A percentile compares a stretch with the other conserved stretches of the same genome.
Conservation (phyloP, 2,888 invertebrate species). For the Steinernema scapterisci region DNA sequence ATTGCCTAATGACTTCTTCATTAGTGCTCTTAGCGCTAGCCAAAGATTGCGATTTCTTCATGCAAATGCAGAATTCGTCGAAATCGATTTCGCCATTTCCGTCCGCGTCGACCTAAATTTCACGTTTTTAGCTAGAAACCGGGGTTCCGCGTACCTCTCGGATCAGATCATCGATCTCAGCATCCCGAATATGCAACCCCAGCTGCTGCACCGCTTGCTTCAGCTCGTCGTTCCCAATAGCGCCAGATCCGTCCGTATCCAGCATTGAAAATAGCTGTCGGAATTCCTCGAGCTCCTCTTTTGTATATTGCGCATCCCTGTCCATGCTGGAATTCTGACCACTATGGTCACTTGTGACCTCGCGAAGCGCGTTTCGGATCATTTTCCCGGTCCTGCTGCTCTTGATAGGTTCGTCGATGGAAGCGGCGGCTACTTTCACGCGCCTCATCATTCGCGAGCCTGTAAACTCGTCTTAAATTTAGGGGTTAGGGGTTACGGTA, state of each 20-base stretch:
- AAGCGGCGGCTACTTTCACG: slow-evolving; percentile 38
- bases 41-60: slow-evolving; percentile 65
- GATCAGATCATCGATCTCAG: slow-evolving; percentile 65
- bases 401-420: slow-evolving; percentile 36
- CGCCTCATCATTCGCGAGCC: slow-evolving; percentile 40
- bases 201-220: slow-evolving; percentile 66
- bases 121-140: not conserved
- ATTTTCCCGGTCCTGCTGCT: slow-evolving; percentile 33
- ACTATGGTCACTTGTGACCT: slow-evolving; percentile 22
- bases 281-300: slow-evolving; percentile 64
- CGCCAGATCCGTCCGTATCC: slow-evolving; percentile 67
- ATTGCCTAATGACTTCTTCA: slow-evolving; percentile 65
- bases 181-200: slow-evolving; percentile 61
- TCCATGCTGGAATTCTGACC: slow-evolving; percentile 28
- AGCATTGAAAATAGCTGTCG: slow-evolving; percentile 66
- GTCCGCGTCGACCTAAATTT: slow-evolving; percentile 63
- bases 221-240: slow-evolving; percentile 66
- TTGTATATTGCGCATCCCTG: slow-evolving; percentile 46
- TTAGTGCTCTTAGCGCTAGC: slow-evolving; percentile 55
- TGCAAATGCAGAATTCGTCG: slow-evolving; percentile 67
- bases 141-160: slow-evolving; percentile 52
- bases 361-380: not conserved
- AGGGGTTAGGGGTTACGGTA: not conserved
- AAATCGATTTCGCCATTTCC: slow-evolving; percentile 68
- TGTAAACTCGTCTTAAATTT: slow-evolving; percentile 9